Conservation (phyloP, 2,113 vertebrate species). For the Petaurus breviceps region DNA sequence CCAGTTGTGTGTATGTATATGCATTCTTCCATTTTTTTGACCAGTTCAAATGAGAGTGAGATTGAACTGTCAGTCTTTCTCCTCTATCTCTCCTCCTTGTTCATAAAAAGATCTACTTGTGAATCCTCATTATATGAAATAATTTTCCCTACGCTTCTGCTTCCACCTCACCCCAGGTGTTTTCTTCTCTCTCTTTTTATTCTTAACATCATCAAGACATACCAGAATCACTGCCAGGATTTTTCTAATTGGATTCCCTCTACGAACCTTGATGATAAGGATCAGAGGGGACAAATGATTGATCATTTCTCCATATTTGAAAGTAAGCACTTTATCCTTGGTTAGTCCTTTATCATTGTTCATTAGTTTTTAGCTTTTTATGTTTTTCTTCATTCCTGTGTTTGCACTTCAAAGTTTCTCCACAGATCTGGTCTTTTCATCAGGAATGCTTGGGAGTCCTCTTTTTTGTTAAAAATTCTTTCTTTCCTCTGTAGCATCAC, state of each 20-base stretch:
- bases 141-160: no score
- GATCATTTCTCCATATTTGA: background rate
- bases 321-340: background rate
- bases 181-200: no score
- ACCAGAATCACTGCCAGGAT: background rate
- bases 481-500: background rate
- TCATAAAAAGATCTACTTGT: no score
- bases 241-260: background rate
- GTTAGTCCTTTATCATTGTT: background rate
- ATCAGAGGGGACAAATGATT: background rate
- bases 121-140: no score
- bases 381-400: background rate
- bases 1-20: background rate
- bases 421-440: background rate
- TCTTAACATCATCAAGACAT: background rate
- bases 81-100: no score
- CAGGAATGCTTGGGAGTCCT: background rate
- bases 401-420: background rate
- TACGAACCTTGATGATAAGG: background rate
- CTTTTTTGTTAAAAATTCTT: background rate
- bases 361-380: background rate
- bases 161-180: no score
- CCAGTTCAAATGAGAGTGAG: background rate
- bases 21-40: background rate
- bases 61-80: no score